Conservation (phyloP, 2,797 vertebrate genomes). For the Prunella strophiata region DNA sequence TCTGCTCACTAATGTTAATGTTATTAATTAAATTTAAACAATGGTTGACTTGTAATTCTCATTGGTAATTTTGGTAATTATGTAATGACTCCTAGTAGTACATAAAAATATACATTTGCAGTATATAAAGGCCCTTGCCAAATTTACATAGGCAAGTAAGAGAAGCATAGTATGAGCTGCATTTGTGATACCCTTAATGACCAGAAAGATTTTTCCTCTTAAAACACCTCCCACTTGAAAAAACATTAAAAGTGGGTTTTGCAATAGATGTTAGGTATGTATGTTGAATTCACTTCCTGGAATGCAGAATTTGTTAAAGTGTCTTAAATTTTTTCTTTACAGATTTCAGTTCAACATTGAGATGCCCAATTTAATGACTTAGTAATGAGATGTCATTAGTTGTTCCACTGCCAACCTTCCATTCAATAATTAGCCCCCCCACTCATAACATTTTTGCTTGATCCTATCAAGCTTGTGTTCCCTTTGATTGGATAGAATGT, state of each 20-base stretch:
- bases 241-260: neutral
- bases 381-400: neutral
- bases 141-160: neutral
- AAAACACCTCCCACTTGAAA: neutral
- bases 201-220: neutral
- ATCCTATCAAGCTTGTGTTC: slow-evolving; percentile 5
- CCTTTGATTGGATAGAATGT: slow-evolving; percentile 41
- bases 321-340: neutral
- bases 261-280: neutral
- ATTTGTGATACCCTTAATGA: neutral
- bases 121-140: neutral
- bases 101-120: neutral
- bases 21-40: neutral
- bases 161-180: neutral
- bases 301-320: neutral
- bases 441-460: neutral
- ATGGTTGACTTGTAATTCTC: neutral
- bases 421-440: slow-evolving; percentile 5
- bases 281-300: neutral
- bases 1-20: neutral
- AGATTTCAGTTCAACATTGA: neutral
- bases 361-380: neutral
- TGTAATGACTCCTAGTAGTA: neutral
- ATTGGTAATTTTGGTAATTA: neutral
- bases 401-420: neutral